Conservation (phyloP, 1,140 invertebrate genomes). For the Venustaconcha ellipsiformis region DNA sequence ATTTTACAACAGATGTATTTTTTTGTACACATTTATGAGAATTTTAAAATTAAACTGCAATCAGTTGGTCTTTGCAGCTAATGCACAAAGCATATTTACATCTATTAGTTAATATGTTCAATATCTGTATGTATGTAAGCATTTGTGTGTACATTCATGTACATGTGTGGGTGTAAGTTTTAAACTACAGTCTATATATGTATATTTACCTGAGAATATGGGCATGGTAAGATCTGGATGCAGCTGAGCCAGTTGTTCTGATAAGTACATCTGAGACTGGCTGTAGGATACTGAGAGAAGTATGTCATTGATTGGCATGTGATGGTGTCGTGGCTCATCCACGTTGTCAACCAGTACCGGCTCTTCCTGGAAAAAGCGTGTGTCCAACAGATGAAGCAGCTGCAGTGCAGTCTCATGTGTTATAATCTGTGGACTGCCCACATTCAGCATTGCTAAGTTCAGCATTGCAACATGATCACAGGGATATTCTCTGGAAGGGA, state of each 20-base stretch:
- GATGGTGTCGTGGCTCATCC: constrained; percentile 36
- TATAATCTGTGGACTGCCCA: constrained; percentile 90
- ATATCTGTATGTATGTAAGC: too few species aligned
- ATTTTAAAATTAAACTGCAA: too few species aligned
- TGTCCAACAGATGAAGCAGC: constrained; percentile 92
- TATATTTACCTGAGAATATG: constrained; percentile 90
- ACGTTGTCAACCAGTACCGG: constrained; percentile 53
- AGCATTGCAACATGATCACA: constrained; percentile 98
- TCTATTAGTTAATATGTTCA: too few species aligned
- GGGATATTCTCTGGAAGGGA: constrained; percentile 88
- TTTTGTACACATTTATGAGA: too few species aligned
- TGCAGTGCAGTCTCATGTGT: constrained; percentile 94
- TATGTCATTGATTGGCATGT: constrained; percentile 76
- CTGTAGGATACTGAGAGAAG: constrained; percentile 89
- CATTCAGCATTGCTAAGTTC: constrained; percentile 96
- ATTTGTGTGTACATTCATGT: too few species aligned
- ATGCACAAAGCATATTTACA: too few species aligned
- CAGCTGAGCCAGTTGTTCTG: constrained; percentile 89
- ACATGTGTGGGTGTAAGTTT: neutral
- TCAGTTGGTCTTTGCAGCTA: too few species aligned
- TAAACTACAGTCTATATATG: neutral
- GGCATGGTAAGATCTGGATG: constrained; percentile 99
- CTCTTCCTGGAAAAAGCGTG: constrained; percentile 84
- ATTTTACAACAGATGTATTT: too few species aligned
- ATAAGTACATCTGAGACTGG: constrained; percentile 91